phyloP scores from a whole-genome alignment of 2,113 vertebrate genomes.

The Gadus chalcogrammus region DNA sequence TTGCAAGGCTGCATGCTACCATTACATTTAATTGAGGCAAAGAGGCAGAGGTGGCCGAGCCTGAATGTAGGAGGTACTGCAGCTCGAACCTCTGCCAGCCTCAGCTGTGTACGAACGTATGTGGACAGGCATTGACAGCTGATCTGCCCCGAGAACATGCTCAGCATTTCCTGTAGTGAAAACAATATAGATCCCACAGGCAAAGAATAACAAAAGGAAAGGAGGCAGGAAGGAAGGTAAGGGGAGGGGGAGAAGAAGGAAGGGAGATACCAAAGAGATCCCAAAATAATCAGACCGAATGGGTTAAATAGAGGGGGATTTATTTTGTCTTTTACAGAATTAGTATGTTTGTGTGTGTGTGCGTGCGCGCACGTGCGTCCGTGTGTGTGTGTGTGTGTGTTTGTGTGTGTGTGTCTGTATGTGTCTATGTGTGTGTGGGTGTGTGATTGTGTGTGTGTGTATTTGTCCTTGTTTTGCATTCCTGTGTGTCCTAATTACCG shows the following conservation, averaged over 20 bases:
- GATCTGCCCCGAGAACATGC: too few relatives aligned
- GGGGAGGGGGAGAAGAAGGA: neutral
- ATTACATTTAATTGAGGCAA: too few relatives aligned
- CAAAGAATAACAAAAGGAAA: neutral
- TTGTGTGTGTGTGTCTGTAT: neutral
- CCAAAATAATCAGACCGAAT: neutral
- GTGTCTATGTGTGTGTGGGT: neutral
- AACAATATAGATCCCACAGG: neutral
- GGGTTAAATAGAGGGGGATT: neutral
- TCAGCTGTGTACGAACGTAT: too few relatives aligned
- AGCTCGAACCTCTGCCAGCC: too few relatives aligned
- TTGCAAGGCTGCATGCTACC: too few relatives aligned
- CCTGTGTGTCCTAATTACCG: conserved; percentile 4
- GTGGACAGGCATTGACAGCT: too few relatives aligned
- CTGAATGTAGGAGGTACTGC: too few relatives aligned
- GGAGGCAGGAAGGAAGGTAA: neutral
- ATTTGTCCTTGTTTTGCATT: neutral
- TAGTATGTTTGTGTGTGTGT: neutral
- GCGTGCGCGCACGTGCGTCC: neutral
- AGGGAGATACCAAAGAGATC: neutral
- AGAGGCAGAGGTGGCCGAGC: too few relatives aligned
- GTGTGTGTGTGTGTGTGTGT: neutral
- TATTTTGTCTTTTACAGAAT: neutral
- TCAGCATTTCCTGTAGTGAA: too few relatives aligned
- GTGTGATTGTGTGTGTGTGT: neutral